Evolutionary conservation across 2,113 vertebrate species (phyloP).

Genomic region (Cinclus cinclus): DNA sequence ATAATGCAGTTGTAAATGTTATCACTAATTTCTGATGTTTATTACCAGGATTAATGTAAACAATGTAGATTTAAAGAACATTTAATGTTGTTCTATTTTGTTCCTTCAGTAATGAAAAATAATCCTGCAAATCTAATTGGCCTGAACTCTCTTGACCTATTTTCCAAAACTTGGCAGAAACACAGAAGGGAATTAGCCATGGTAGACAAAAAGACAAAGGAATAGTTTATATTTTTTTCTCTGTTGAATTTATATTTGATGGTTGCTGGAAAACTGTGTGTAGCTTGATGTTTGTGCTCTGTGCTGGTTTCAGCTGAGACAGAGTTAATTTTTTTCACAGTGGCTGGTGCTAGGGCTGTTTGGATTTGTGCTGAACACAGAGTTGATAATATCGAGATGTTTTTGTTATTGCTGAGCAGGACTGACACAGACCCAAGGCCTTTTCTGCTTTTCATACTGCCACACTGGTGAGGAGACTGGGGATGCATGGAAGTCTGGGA

Average conservation of each 20-base stretch:
- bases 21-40: not conserved
- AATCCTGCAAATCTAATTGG: not conserved
- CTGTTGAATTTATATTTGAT: not conserved
- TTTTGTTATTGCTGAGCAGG: not conserved
- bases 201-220: not conserved
- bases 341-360: not conserved
- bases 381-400: not conserved
- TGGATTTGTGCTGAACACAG: not conserved
- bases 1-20: not conserved
- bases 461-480: not conserved
- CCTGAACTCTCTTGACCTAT: not conserved
- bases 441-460: not conserved
- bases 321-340: not conserved
- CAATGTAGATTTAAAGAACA: not conserved
- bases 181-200: not conserved
- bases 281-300: not conserved
- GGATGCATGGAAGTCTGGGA: not conserved
- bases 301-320: not conserved
- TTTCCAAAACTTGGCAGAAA: not conserved
- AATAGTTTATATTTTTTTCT: not conserved
- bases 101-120: not conserved
- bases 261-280: not conserved
- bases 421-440: not conserved
- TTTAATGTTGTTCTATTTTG: not conserved
- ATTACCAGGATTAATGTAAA: not conserved